Evolutionary conservation across 2,113 vertebrate genomes (phyloP).

Genomic region (Antechinus flavipes): DNA sequence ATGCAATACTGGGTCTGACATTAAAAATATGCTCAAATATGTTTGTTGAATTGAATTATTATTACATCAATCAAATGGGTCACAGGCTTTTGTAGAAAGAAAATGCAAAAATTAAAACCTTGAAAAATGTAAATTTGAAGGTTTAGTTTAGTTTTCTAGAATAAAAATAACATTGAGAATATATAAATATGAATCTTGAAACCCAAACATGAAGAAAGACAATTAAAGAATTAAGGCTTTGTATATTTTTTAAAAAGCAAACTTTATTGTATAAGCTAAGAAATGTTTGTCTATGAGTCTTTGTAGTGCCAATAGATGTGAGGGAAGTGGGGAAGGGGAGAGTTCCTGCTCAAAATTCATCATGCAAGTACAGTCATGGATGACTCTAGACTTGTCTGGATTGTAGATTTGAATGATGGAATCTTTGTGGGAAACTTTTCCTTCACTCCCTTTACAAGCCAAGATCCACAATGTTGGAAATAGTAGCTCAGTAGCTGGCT

Average conservation of each 20-base stretch:
- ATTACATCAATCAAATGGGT: neutral
- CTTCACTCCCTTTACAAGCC: conserved; percentile 46
- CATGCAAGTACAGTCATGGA: conserved; percentile 47
- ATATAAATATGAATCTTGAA: neutral
- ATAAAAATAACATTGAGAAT: neutral
- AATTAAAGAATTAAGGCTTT: conserved; percentile 6
- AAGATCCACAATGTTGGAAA: conserved; percentile 63
- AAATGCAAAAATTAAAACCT: neutral
- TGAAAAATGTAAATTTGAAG: neutral
- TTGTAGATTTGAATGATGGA: conserved; percentile 64
- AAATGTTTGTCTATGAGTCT: conserved; percentile 28
- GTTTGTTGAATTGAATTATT: neutral
- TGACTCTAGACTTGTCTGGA: conserved; percentile 65
- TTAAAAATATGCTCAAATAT: neutral
- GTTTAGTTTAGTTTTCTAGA: conserved; percentile 6
- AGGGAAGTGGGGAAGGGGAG: neutral
- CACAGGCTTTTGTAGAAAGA: neutral
- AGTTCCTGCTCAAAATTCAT: conserved; percentile 67
- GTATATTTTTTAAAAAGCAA: conserved; percentile 29
- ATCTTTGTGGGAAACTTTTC: conserved; percentile 62
- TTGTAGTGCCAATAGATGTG: neutral
- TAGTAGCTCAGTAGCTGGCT: conserved; percentile 44
- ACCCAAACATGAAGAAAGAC: neutral
- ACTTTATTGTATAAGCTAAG: neutral
- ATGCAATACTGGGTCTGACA: neutral